Evolutionary conservation across 2,888 invertebrate species (phyloP).

Genomic region (Syritta pipiens): DNA sequence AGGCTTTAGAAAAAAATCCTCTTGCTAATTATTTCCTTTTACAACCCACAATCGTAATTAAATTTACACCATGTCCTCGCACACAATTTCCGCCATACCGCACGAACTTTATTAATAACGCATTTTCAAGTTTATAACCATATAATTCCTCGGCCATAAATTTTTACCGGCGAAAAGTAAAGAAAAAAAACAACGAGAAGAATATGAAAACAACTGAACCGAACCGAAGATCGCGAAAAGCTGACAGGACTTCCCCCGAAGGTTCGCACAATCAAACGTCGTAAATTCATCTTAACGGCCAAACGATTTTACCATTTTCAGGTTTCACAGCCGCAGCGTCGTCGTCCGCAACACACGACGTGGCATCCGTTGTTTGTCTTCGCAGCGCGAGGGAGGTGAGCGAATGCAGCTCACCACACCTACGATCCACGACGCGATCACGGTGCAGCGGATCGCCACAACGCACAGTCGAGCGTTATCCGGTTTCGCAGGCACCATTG

Average conservation of each 20-base stretch:
- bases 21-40: too few relatives aligned
- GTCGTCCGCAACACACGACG: conserved; percentile 48
- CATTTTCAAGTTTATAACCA: conserved; percentile 42
- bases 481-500: conserved; percentile 21
- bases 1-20: too few relatives aligned
- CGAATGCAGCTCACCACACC: too few relatives aligned
- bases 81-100: conserved; percentile 7
- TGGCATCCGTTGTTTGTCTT: conserved; percentile 56
- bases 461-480: conserved; percentile 50
- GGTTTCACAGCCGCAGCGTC: conserved; percentile 29
- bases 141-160: conserved; percentile 55
- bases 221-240: conserved; percentile 28
- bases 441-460: conserved; percentile 12
- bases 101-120: conserved; percentile 53
- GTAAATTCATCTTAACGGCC: conserved; percentile 65
- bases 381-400: too few relatives aligned
- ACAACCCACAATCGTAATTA: conserved; percentile 22
- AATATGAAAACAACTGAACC: too few relatives aligned
- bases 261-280: conserved; percentile 66
- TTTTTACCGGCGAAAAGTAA: conserved; percentile 10
- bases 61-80: conserved; percentile 29
- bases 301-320: conserved; percentile 58
- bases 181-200: conserved; percentile 21
- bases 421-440: conserved; percentile 39
- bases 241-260: conserved; percentile 62